A percentile compares a stretch with the other conserved stretches of the same genome.
Conservation (phyloP, 2,113 vertebrate species). For the Pachycephala philippinensis region DNA sequence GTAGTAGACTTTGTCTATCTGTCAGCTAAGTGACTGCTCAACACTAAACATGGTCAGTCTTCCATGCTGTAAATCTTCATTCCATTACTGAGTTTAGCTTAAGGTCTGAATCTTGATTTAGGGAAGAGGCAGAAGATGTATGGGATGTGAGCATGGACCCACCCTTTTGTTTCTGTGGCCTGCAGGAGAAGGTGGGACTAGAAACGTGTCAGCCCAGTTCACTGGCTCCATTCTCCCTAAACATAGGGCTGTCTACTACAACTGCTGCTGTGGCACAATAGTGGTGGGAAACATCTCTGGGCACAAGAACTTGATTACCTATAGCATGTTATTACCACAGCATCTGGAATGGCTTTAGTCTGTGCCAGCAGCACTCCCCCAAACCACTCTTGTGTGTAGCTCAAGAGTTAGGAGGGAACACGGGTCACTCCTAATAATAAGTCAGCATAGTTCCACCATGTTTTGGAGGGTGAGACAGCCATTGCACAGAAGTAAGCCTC, state of each 20-base stretch:
- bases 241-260: neutral
- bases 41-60: neutral
- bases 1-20: neutral
- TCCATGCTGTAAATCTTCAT: neutral
- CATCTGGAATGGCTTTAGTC: neutral
- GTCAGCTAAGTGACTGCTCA: neutral
- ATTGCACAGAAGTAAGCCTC: neutral
- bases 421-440: neutral
- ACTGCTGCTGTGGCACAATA: neutral
- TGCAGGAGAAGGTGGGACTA: neutral
- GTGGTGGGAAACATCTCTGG: neutral
- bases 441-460: neutral
- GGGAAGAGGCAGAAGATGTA: neutral
- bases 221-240: neutral
- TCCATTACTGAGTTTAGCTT: neutral
- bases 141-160: fast-evolving
- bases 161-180: neutral
- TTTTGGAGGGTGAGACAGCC: neutral
- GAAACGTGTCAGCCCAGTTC: neutral
- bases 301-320: neutral
- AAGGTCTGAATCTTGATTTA: neutral
- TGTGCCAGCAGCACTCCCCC: neutral
- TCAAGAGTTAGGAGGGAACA: neutral
- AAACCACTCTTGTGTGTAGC: neutral
- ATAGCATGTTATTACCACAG: neutral